phyloP scores from a whole-genome alignment of 2,888 invertebrate species.

The Cantharis rufa region DNA sequence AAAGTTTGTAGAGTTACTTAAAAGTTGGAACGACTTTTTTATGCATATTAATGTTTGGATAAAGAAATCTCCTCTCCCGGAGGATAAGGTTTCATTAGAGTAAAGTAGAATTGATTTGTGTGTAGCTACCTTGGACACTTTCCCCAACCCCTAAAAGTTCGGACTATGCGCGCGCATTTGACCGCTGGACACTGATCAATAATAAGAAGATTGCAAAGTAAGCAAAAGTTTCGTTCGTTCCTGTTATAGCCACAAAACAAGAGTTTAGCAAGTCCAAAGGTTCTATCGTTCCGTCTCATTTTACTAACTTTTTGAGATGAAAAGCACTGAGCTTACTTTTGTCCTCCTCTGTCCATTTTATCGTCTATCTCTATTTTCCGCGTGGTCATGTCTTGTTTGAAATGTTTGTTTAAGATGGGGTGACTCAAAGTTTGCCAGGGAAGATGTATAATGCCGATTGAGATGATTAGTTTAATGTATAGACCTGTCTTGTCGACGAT shows the following conservation, averaged over 20 bases:
- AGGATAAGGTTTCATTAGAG: slow-evolving; percentile 33
- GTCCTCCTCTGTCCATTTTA: slow-evolving; percentile 40
- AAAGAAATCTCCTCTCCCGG: background rate
- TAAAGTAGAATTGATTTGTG: slow-evolving; percentile 39
- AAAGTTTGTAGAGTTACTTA: background rate
- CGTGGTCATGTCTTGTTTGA: slow-evolving; percentile 43
- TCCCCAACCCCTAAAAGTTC: slow-evolving; percentile 29
- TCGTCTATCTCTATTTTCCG: slow-evolving; percentile 40
- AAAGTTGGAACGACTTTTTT: background rate
- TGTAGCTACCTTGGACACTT: slow-evolving; percentile 30
- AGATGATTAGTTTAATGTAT: slow-evolving; percentile 51
- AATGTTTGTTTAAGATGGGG: slow-evolving; percentile 46
- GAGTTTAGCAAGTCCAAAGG: slow-evolving; percentile 22
- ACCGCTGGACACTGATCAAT: slow-evolving; percentile 59
- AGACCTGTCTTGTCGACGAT: slow-evolving; percentile 46
- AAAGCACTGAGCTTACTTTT: slow-evolving; percentile 27
- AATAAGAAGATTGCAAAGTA: slow-evolving; percentile 60
- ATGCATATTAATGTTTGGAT: background rate
- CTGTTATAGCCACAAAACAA: slow-evolving; percentile 40
- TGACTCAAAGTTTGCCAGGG: slow-evolving; percentile 43
- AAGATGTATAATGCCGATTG: slow-evolving; percentile 48
- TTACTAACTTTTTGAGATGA: slow-evolving; percentile 14
- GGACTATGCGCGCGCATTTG: slow-evolving; percentile 57
- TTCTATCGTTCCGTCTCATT: slow-evolving; percentile 25
- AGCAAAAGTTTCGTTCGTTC: slow-evolving; percentile 53